Conservation (phyloP, 2,888 invertebrate genomes). For the Idaea aversata region DNA sequence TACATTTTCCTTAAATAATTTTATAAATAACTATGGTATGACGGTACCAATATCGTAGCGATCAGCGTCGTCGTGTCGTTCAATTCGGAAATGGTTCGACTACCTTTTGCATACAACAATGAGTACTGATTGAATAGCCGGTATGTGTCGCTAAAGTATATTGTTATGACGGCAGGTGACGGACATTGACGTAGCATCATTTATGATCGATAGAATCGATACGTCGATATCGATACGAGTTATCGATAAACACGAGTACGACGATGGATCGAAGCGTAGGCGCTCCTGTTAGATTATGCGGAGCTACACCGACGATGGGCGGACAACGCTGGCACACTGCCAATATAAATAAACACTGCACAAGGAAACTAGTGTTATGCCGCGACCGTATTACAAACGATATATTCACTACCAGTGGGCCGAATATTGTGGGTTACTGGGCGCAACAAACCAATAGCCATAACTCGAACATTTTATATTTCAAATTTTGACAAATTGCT, state of each 20-base stretch:
- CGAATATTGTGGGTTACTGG: slow-evolving; percentile 79
- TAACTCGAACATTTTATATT: slow-evolving; percentile 7
- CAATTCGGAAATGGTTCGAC: slow-evolving; percentile 35
- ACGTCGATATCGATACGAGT: slow-evolving; percentile 47
- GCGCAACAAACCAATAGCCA: slow-evolving; percentile 34
- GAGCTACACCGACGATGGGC: slow-evolving; percentile 58
- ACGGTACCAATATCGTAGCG: neutral
- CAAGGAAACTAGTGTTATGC: slow-evolving; percentile 80
- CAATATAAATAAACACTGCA: slow-evolving; percentile 79
- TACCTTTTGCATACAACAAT: slow-evolving; percentile 62
- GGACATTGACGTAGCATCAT: slow-evolving; percentile 60
- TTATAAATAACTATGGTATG: slow-evolving; percentile 22
- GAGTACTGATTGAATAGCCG: slow-evolving; percentile 52
- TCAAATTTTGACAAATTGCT: slow-evolving; percentile 6
- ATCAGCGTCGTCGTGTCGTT: neutral
- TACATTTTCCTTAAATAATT: slow-evolving; percentile 18
- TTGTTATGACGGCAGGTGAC: slow-evolving; percentile 65
- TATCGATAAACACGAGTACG: slow-evolving; percentile 52
- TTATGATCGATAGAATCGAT: slow-evolving; percentile 51
- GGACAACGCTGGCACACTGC: slow-evolving; percentile 72
- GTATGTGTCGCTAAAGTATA: slow-evolving; percentile 45
- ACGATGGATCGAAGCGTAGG: slow-evolving; percentile 51
- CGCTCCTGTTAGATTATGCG: slow-evolving; percentile 58
- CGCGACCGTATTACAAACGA: slow-evolving; percentile 79
- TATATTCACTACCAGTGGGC: slow-evolving; percentile 78